Conservation (phyloP, 2,888 invertebrate species). For the Drosophila nr. fundita region DNA sequence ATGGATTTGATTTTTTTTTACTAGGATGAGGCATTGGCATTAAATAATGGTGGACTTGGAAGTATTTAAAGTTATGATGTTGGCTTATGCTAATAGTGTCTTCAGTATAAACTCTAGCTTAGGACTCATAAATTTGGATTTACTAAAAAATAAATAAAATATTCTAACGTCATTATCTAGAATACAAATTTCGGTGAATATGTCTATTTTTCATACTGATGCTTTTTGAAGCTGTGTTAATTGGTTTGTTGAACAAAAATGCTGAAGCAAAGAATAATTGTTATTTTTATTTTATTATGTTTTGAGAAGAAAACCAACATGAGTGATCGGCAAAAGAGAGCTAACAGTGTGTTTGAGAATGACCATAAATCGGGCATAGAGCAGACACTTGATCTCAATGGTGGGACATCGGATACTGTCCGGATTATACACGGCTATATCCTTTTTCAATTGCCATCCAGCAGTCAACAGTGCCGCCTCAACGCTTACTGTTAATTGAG, state of each 20-base stretch:
- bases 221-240: not conserved
- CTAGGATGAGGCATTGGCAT: not conserved
- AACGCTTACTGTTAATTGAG: slow-evolving; percentile 65
- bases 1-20: not conserved
- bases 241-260: not conserved
- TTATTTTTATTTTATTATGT: not conserved
- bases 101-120: not conserved
- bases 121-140: not conserved
- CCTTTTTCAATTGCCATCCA: slow-evolving; percentile 39
- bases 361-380: not conserved
- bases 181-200: not conserved
- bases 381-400: not conserved
- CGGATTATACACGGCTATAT: not conserved
- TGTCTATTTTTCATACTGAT: not conserved
- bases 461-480: slow-evolving; percentile 47
- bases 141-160: not conserved
- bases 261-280: not conserved
- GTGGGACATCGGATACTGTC: not conserved
- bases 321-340: not conserved
- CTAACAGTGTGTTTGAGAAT: slow-evolving; percentile 4
- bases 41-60: not conserved
- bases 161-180: not conserved
- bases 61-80: not conserved
- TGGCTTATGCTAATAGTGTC: not conserved
- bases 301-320: not conserved